Percentiles rank a stretch among this genome's conserved stretches.
Conservation (phyloP, 2,888 invertebrate genomes). For the Muschampia plurimacula region DNA sequence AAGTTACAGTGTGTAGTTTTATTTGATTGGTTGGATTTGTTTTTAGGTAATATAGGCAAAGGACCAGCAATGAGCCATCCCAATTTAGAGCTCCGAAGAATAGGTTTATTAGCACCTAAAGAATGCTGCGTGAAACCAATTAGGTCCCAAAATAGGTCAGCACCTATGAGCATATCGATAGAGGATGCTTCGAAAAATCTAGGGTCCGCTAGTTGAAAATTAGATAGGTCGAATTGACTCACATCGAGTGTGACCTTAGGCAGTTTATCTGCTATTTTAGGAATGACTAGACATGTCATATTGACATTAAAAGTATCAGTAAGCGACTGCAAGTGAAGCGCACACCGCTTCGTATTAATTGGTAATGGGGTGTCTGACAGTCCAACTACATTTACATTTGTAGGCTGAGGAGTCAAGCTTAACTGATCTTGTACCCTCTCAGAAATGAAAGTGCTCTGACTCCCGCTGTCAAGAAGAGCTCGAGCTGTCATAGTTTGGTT, state of each 20-base stretch:
- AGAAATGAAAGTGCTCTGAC: background rate
- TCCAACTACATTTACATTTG: background rate
- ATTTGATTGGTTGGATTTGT: background rate
- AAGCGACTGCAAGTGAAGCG: background rate
- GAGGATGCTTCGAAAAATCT: background rate
- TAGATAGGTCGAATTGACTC: background rate
- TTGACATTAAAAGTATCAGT: background rate
- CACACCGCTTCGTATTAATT: background rate
- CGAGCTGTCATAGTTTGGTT: background rate
- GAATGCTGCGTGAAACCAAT: slow-evolving; percentile 15
- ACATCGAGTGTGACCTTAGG: slow-evolving; percentile 17
- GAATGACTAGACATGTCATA: slow-evolving; percentile 33
- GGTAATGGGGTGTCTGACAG: background rate
- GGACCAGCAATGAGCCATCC: slow-evolving; percentile 29
- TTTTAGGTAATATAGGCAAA: background rate
- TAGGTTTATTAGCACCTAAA: slow-evolving; percentile 28
- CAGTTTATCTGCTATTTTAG: slow-evolving; percentile 30
- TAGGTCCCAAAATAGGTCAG: slow-evolving; percentile 16
- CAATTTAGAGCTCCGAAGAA: slow-evolving; percentile 26
- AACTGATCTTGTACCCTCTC: background rate
- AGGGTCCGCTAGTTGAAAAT: slow-evolving; percentile 11
- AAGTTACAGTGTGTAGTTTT: background rate
- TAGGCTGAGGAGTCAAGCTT: background rate
- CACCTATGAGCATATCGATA: slow-evolving; percentile 17
- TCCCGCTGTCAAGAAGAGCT: background rate